Base-by-base conservation (phyloP, 2,113 vertebrate genomes). In the Aegithalos caudatus region DNA sequence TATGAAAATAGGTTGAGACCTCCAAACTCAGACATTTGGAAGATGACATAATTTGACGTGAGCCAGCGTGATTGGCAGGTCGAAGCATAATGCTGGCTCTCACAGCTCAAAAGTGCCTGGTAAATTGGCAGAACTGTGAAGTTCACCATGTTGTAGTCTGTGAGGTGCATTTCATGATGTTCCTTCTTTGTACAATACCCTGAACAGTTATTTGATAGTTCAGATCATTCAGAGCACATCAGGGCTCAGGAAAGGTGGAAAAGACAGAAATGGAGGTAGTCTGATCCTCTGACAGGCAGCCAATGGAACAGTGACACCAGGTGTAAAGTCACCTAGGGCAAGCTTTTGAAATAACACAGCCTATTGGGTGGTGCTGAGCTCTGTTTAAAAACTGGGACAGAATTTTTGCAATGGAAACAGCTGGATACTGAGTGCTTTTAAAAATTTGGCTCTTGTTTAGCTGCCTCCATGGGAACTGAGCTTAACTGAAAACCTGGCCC, bases 401-500 rank as follows among this genome's bases (percentile, higher is more conserved):
- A 93, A 86, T 73, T 81, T 73, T 56, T 92, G 65, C 60, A 71
- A 27, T 84, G 53, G 69, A 73, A 96, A 94, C 85, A 92, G 94
- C 90, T 93, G 94, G 88, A 83, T 71, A 42, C 40, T 53, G 38
- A 90, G 38, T 16, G 44, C 72, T 86, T 90, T 74, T 57, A 72
- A 92, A 95, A 96, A 81, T 90, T 72, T 81, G 82, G 56, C 82
- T 94, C 82, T 88, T 90, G 57, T 83, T 92, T 78, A 88, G 82
- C 60, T 94, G 71, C 71, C 71, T 95, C 82, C 76, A 78, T 90
- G 80, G 80, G 79, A 94, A 85, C 82, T 61, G 82, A 93, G 54
- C 51, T 94, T 82, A 86, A 80, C 71, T 92, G 87, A 96, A 95
- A 96, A 74, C 44, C 69, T 95, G 72, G 85, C 69, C 88, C 86